A percentile compares a stretch with the other conserved stretches of the same genome.
These are phyloP conservation scores for Meiosimyza platycephala DNA, from an alignment of 2,888 invertebrate species.

Conservation along the genomic window DNA sequence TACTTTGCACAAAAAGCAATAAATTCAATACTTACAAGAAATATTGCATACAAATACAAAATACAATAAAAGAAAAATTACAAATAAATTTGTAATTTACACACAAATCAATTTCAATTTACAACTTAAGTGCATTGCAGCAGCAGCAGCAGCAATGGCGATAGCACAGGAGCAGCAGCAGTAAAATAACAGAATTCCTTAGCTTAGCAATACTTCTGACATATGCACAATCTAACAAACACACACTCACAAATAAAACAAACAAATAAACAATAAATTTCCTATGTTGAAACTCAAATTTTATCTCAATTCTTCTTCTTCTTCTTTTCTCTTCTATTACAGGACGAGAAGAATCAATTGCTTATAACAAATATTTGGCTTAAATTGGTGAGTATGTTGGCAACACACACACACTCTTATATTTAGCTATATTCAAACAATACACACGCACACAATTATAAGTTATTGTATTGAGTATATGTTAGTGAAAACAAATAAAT, in stretches of 20 bases:
- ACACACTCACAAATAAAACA: background rate
- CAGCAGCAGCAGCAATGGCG: background rate
- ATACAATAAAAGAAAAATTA: too few species aligned
- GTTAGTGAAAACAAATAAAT: background rate
- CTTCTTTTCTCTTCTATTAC: conserved; percentile 67
- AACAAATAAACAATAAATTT: background rate
- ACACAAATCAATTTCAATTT: conserved; percentile 17
- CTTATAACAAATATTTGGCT: conserved; percentile 97
- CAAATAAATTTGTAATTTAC: background rate
- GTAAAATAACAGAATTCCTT: conserved; percentile 9
- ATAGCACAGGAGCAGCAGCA: background rate
- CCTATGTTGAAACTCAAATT: background rate
- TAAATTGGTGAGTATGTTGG: conserved; percentile 83
- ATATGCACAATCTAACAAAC: background rate
- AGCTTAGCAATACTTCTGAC: background rate
- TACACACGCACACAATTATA: background rate
- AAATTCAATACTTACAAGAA: too few species aligned
- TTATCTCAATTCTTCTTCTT: background rate
- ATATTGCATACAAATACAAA: too few species aligned
- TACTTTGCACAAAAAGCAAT: too few species aligned
- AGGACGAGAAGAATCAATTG: conserved; percentile 98
- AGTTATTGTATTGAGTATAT: background rate
- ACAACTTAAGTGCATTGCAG: background rate
- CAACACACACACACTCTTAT: background rate
- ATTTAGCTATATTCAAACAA: conserved; percentile 5